Percentiles rank a stretch among this genome's conserved stretches.
Evolutionary conservation across 2,888 invertebrate genomes (phyloP).

Genomic region (Drosophila kokeensis): DNA sequence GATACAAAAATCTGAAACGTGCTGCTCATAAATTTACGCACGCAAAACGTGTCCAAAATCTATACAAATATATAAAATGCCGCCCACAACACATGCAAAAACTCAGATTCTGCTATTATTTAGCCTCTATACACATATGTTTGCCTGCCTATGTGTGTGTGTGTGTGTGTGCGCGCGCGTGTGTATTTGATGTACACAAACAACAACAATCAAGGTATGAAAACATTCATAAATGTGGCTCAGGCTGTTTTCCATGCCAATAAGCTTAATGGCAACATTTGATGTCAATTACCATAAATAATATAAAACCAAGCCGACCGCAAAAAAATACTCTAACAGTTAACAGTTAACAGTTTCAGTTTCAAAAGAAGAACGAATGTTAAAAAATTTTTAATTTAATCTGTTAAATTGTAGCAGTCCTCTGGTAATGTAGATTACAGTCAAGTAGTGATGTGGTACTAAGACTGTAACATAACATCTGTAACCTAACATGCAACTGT

Average conservation of each 20-base stretch:
- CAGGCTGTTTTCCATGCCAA: slow-evolving; percentile 70
- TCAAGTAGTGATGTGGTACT: too few relatives aligned
- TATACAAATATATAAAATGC: slow-evolving; percentile 45
- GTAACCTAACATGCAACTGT: too few relatives aligned
- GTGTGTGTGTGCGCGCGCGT: slow-evolving; percentile 9
- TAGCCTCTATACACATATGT: slow-evolving; percentile 1
- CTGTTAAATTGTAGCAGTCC: too few relatives aligned
- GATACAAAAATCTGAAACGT: slow-evolving; percentile 36
- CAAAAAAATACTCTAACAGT: slow-evolving; percentile 22
- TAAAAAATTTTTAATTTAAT: too few relatives aligned
- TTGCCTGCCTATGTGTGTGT: slow-evolving; percentile 3
- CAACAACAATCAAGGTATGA: slow-evolving; percentile 41
- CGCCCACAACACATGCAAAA: slow-evolving; percentile 50
- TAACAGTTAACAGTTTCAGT: not conserved
- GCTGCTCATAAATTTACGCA: slow-evolving; percentile 61
- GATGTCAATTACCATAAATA: slow-evolving; percentile 80
- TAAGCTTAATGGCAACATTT: slow-evolving; percentile 75
- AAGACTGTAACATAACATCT: too few relatives aligned
- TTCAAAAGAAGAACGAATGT: too few relatives aligned
- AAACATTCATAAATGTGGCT: slow-evolving; percentile 49
- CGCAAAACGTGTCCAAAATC: slow-evolving; percentile 58
- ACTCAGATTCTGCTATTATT: slow-evolving; percentile 37
- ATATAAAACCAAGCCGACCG: not conserved
- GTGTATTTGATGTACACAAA: slow-evolving; percentile 40
- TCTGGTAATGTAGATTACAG: too few relatives aligned